Evolutionary conservation across 2,888 invertebrate genomes (phyloP).

Genomic region (Chrysolina americana): DNA sequence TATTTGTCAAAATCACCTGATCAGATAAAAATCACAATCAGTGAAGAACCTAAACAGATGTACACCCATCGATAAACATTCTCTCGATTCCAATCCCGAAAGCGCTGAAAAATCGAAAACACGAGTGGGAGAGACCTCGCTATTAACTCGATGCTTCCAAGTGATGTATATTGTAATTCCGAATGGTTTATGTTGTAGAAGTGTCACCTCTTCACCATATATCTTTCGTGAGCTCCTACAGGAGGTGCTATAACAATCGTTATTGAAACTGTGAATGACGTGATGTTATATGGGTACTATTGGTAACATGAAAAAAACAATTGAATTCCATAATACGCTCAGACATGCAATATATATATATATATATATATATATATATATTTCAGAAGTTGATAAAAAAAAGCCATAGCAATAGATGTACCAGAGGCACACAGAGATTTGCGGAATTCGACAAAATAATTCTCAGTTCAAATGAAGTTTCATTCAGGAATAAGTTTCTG

Average conservation of each 20-base stretch:
- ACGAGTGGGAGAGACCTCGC: neutral
- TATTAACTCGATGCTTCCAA: slow-evolving; percentile 12
- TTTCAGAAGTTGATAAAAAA: too few species aligned
- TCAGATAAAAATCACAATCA: neutral
- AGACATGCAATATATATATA: too few species aligned
- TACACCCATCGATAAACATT: slow-evolving; percentile 13
- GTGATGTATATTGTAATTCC: slow-evolving; percentile 29
- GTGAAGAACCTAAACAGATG: neutral
- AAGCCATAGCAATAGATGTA: too few species aligned
- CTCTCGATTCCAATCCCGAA: slow-evolving; percentile 1
- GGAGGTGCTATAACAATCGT: slow-evolving; percentile 37
- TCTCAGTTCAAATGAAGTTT: too few species aligned
- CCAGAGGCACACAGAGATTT: too few species aligned
- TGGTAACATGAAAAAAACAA: neutral
- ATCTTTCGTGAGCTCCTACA: slow-evolving; percentile 38
- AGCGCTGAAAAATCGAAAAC: slow-evolving; percentile 15
- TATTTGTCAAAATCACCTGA: neutral
- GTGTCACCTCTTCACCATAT: slow-evolving; percentile 34
- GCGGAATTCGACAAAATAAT: too few species aligned
- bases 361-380: too few species aligned
- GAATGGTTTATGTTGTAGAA: slow-evolving; percentile 25
- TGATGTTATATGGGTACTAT: slow-evolving; percentile 1
- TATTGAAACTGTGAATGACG: slow-evolving; percentile 38
- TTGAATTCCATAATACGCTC: neutral
- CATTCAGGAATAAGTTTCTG: too few species aligned